Evolutionary conservation across 2,113 vertebrate genomes (phyloP), one percentile per base, ranked within the genome.

Genomic region (Odontesthes bonariensis): DNA sequence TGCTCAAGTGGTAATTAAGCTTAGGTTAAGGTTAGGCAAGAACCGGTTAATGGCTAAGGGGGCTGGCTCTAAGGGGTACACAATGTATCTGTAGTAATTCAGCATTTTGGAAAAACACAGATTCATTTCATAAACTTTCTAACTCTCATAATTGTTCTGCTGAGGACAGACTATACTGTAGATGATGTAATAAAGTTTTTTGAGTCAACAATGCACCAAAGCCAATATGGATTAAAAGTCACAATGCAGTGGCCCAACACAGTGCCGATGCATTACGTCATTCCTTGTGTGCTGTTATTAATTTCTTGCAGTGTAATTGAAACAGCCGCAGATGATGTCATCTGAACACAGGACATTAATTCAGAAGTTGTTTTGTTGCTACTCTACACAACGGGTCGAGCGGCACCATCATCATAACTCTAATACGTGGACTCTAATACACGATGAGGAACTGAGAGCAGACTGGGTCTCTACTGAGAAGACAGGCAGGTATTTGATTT

Each of bases 401-500:
- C 35, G 5, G 67, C 44, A 78, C 79, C 73, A 79, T 90, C 90
- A 81, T 61, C 80, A 85, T 90, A 88, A 84, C 77, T 89, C 85
- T 90, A 79, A 91, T 83, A 91, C 86, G 91, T 89, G 85, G 85
- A 88, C 73, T 79, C 35, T 38, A 10, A 65, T 51, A 75, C 81
- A 83, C 73, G 69, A 83, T 22, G 44, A 67, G 82, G 35, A 38
- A 38, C 79, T 81, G 86, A 86, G 79, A 80, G 60, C 44, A 72
- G 56, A 84, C 69, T 89, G 88, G 84, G 79, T 83, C 67, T 76
- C 46, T 31, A 35, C 78, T 78, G 81, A 70, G 58, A 71, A 87
- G 78, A 90, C 82, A 90, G 89, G 85, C 90, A 89, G 86, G 83
- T 91, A 82, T 83, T 94, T 93, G 83, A 85, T 90, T 91, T 94